Conservation (phyloP, 2,113 vertebrate species). For the Gallinago paraguaiae region DNA sequence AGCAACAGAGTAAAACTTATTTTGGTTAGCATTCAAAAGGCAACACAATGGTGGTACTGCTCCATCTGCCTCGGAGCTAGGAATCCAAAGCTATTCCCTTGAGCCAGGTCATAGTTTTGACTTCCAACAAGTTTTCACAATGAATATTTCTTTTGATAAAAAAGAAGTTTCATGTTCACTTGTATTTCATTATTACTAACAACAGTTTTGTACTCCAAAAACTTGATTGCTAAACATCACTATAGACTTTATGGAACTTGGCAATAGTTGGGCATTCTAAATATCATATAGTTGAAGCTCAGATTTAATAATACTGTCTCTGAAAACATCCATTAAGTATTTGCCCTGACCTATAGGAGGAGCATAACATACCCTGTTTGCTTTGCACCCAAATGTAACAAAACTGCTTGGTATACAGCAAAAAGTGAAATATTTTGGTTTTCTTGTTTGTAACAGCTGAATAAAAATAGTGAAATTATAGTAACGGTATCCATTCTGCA, state of each 20-base stretch:
- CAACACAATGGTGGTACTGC: neutral
- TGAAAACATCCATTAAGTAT: neutral
- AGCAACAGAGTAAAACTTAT: neutral
- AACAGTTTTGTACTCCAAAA: neutral
- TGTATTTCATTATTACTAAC: neutral
- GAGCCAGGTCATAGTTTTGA: neutral
- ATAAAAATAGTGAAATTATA: neutral
- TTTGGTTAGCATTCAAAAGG: neutral
- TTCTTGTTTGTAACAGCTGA: neutral
- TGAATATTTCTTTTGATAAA: neutral
- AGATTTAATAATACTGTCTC: neutral
- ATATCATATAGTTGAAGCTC: neutral
- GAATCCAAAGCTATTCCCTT: neutral
- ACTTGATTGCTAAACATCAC: neutral
- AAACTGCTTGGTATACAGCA: neutral
- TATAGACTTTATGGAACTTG: neutral
- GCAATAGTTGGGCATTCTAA: neutral
- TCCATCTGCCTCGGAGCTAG: accelerated
- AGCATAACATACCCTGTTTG: neutral
- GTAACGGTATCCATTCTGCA: neutral
- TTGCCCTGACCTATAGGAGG: neutral
- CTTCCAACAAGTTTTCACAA: neutral
- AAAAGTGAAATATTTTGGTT: neutral
- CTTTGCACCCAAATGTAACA: neutral
- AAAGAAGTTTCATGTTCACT: neutral